Base-by-base conservation (phyloP, 2,888 invertebrate genomes). In the Belgica antarctica region DNA sequence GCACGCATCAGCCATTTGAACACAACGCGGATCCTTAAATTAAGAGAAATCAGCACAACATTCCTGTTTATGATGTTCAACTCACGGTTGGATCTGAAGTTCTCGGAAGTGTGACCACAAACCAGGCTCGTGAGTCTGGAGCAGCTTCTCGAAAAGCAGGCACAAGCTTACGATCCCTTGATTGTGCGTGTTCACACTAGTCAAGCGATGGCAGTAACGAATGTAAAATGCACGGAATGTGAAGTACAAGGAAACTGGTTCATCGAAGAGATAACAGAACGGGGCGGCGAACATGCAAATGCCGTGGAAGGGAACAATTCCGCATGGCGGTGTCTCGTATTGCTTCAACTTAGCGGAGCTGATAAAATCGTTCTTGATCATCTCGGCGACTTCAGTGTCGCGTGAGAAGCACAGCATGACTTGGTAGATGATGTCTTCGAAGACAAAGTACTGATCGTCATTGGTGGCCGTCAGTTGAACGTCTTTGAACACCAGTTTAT, bases 251-350 rank as follows among this genome's bases (percentile, higher is more conserved):
- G 88, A 86, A 15, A 90, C 87, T 0, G 95, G 90, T 74, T 95
- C 92, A 75, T 94, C 92, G 78, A 89, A 96, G 31, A 97, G 81
- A 77, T 95, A 97, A 78, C 96, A 96, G 76, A 97, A 90, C 1
- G 96, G 96, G 0, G 95, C 93, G 61, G 95, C 96, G 79, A 95
- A 96, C 96, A 97, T 96, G 19, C 96, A 91, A 79, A 97, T 96
- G 1, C 96, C 96, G 78, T 97, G 96, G 79, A 96, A 96, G 0
- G 96, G 96, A 74, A 97, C 94, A 36, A 96, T 88, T 0, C 96
- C 96, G 77, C 92, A 94, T 0, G 96, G 96, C 5, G 97, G 96
- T 77, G 78, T 78, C 52, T 80, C 80, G 66, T 80, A 80, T 19
- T 76, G 76, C 73, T 78, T 80, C 7, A 78, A 77, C 72, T 78